A percentile compares a stretch with the other conserved stretches of the same genome.
Conservation (phyloP, 2,797 vertebrate species). For the Epinephelus malabaricus region DNA sequence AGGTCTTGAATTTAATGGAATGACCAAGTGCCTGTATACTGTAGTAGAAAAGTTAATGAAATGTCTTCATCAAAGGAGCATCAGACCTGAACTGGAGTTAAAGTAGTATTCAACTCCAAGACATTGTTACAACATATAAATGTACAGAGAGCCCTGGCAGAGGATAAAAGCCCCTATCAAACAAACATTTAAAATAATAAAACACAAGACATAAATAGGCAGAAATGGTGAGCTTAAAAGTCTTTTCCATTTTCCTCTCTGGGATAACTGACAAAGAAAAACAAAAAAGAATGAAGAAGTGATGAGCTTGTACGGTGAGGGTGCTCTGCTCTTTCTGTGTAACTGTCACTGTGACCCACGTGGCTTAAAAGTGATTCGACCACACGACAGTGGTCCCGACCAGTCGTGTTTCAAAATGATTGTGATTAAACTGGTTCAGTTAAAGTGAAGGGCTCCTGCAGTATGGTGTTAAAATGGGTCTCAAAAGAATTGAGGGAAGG, state of each 20-base stretch:
- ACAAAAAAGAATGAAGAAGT: conserved; percentile 29
- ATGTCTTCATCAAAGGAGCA: conserved; percentile 47
- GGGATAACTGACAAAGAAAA: conserved; percentile 36
- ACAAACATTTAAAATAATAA: conserved; percentile 66
- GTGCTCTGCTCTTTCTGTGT: conserved; percentile 56
- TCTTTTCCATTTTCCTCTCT: conserved; percentile 48
- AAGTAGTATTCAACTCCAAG: conserved; percentile 26
- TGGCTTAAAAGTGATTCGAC: conserved; percentile 69
- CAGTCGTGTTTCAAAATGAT: conserved; percentile 38
- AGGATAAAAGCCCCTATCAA: conserved; percentile 44
- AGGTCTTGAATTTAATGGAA: conserved; percentile 45
- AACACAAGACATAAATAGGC: conserved; percentile 76
- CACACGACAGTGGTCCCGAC: conserved; percentile 21
- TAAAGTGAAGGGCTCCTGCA: conserved; percentile 44
- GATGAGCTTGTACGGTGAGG: conserved; percentile 36
- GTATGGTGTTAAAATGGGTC: conserved; percentile 69
- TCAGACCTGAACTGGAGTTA: conserved; percentile 34
- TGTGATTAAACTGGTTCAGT: conserved; percentile 44
- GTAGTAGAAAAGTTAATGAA: conserved; percentile 45
- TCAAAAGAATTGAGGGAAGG: conserved; percentile 26
- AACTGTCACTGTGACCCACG: conserved; percentile 61
- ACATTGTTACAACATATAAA: conserved; percentile 43
- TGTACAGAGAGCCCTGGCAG: conserved; percentile 58
- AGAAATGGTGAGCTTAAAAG: conserved; percentile 77
- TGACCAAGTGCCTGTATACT: conserved; percentile 32